Base-by-base conservation (phyloP, 1,140 invertebrate species). In the Oppia nitens region DNA sequence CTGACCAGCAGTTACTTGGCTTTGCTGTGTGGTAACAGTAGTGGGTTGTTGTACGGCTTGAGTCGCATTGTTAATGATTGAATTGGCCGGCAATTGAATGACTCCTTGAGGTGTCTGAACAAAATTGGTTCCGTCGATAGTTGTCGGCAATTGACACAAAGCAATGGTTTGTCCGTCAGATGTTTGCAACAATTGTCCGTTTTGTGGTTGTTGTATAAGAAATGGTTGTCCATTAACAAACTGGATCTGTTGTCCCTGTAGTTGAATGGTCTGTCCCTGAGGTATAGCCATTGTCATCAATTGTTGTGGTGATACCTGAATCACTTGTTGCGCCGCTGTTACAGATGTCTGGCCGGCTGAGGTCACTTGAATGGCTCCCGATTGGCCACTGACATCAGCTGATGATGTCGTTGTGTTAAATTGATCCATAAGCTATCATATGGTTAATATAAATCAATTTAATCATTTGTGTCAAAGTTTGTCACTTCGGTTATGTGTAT, bases 71-170 rank as follows among this genome's bases (percentile, higher is more conserved):
- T 40, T 40, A 9, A 40, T 40, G 6, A 40, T 9, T 40, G 32
- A 9, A 40, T 40, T 40, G 17, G 66, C 58, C 66, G 78, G 65
- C 14, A 66, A 59, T 47, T 66, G 65, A n/a, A 66, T 64, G 20
- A 66, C 60, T 52, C 77, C 72, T 68, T 76, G 58, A 32, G 59
- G 49, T 28, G 59, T 61, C 55, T 67, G 66, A 9, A 66, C 53
- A 56, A 68, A 66, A 52, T 63, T 66, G 50, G 57, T 47, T n/a
- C 75, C 75, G 55, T 78, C 78, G 20, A 81, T 67, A 50, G 76
- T 74, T n/a, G 82, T 76, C 55, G 86, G 85, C 69, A 91, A 86
- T 69, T 90, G 93, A 58, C 92, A 82, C 62, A 86, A 84, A 17
- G 17, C 11, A 17, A 53, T 26, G 0, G 88, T 90, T 70, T 94